These are phyloP conservation scores for Pedionomus torquatus DNA, from an alignment of 2,113 vertebrate species.

Conservation along the genomic window DNA sequence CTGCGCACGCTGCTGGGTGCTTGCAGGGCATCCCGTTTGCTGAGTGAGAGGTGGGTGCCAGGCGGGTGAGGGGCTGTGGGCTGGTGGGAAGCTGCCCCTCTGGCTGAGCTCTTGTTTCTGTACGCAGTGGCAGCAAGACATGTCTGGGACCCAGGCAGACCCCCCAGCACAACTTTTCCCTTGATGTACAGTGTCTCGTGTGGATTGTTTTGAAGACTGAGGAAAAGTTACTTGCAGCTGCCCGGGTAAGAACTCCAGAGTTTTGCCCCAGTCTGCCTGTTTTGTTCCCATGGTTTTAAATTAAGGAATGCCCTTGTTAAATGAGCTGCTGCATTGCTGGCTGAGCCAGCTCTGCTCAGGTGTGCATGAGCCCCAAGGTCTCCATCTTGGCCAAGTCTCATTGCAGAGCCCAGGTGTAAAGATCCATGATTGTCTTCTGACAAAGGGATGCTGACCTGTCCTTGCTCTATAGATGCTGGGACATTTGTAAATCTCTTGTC, in stretches of 20 bases:
- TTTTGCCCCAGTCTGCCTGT: not conserved
- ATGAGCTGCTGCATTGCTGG: not conserved
- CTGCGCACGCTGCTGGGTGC: not conserved
- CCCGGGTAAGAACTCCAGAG: conserved; percentile 10
- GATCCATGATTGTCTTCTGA: not conserved
- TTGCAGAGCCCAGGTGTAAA: not conserved
- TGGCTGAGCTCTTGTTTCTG: conserved; percentile 21
- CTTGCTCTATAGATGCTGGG: not conserved
- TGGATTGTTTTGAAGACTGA: conserved; percentile 46
- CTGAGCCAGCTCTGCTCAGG: not conserved
- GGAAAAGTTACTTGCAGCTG: not conserved
- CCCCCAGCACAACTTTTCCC: not conserved
- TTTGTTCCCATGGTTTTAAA: not conserved
- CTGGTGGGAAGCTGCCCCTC: not conserved
- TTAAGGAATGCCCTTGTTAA: not conserved
- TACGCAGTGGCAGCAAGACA: not conserved
- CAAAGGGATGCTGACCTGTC: not conserved
- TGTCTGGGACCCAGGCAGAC: not conserved
- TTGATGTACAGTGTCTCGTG: not conserved
- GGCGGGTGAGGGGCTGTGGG: accelerated
- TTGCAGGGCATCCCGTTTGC: not conserved
- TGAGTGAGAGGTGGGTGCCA: not conserved
- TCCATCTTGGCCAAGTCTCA: not conserved
- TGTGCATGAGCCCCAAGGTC: not conserved
- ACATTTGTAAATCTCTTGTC: not conserved